Evolutionary conservation across 92 coral and sea anemone genomes (phyloP), one percentile per base, ranked within the genome.

Genomic region (Epizoanthus ramosus): DNA sequence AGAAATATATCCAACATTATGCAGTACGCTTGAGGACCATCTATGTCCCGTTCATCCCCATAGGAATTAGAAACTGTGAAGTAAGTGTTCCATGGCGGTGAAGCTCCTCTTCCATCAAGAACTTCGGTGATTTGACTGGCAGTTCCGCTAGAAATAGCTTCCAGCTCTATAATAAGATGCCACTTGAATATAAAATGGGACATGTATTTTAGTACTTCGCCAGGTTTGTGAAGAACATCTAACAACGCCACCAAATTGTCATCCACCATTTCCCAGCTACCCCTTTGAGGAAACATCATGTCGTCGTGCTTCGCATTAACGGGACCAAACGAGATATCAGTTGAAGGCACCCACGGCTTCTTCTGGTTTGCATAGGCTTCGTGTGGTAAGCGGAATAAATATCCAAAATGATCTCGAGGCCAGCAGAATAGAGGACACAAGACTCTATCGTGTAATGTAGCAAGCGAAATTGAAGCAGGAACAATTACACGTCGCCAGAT

Each of bases 401-500:
- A 65, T 3, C 70, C 70, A 16, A 23, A 8, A 4, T 12, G 17
- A 65, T 65, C 70, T 65, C 70, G 31, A 0, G 70, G 70, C 70
- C 70, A 65, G 41, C 70, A 24, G 23, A 65, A 65, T 8, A 65
- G 8, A 24, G 70, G 70, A 65, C 70, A 65, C 35, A 65, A 18
- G 5, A 65, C 35, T 65, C 35, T 65, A 2, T 65, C 70, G 5
- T 65, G 70, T 8, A 65, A 21, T 65, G 70, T 17, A 65, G 70
- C 70, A 1, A 65, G 70, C 3, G 70, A 65, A 28, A 65, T 65
- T 4, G 70, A 24, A 24, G 70, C 70, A 24, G 70, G 70, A 22
- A 65, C 41, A 37, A 65, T 65, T 13, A 65, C 41, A 65, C 70
- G 70, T 24, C 70, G 70, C 70, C 70, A 65, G 41, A 65, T 65